A percentile compares a stretch with the other conserved stretches of the same genome.
phyloP scores from a whole-genome alignment of 2,888 invertebrate species.

The Idaea dimidiata region DNA sequence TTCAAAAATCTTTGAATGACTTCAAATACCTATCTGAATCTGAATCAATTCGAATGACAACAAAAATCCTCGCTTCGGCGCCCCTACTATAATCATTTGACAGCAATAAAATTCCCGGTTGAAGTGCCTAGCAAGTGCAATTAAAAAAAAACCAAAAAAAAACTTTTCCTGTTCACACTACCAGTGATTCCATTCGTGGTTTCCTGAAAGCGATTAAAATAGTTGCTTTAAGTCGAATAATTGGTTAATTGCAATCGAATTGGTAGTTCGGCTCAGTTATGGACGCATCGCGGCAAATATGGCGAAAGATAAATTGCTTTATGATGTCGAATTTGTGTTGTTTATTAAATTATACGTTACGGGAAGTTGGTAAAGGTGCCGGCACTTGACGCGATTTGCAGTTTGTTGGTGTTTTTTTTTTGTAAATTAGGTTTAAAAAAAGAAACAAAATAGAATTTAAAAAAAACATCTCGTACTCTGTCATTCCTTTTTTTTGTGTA shows the following conservation, averaged over 20 bases:
- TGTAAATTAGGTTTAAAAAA: background rate
- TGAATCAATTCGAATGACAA: too few relatives aligned
- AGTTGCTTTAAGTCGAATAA: constrained; percentile 37
- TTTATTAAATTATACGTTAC: constrained; percentile 28
- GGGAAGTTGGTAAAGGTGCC: constrained; percentile 10
- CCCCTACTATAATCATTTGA: constrained; percentile 32
- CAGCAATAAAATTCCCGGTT: constrained; percentile 52
- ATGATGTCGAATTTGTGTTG: constrained; percentile 26
- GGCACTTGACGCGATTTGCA: background rate
- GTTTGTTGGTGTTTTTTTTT: background rate
- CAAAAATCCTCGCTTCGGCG: too few relatives aligned
- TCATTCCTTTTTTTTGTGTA: too few relatives aligned
- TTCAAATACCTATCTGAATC: too few relatives aligned
- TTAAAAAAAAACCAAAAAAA: constrained; percentile 33
- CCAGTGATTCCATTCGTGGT: constrained; percentile 33
- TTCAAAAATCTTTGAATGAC: too few relatives aligned
- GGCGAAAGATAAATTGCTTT: constrained; percentile 37
- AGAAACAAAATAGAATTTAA: too few relatives aligned
- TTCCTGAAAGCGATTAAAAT: constrained; percentile 38
- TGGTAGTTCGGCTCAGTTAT: constrained; percentile 29
- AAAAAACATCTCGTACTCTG: too few relatives aligned
- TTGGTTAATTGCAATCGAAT: constrained; percentile 49
- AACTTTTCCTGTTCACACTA: constrained; percentile 59
- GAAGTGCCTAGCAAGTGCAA: constrained; percentile 43
- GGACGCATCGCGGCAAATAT: constrained; percentile 33